Conservation (phyloP, 2,888 invertebrate species). For the Geotrupes spiniger region DNA sequence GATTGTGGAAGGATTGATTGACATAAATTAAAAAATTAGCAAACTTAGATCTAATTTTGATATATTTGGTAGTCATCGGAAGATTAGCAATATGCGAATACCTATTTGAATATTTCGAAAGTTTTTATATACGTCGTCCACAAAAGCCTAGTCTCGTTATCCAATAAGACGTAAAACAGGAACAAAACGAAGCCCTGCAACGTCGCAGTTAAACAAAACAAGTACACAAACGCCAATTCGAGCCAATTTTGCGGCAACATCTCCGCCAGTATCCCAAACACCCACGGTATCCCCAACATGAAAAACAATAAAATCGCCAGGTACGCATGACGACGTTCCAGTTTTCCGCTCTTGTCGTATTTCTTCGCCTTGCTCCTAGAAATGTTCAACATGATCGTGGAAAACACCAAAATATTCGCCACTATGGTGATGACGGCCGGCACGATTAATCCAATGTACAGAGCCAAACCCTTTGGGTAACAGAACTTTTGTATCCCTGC, state of each 20-base stretch:
- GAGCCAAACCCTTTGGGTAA: slow-evolving; percentile 55
- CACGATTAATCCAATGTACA: slow-evolving; percentile 57
- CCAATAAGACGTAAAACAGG: slow-evolving; percentile 59
- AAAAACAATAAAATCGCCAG: slow-evolving; percentile 60
- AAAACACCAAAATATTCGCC: slow-evolving; percentile 59
- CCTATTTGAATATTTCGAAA: too few relatives aligned
- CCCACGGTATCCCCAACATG: slow-evolving; percentile 61
- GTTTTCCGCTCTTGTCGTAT: slow-evolving; percentile 45
- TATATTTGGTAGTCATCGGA: too few relatives aligned
- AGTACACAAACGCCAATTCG: slow-evolving; percentile 44
- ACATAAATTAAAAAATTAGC: too few relatives aligned
- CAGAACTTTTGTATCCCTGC: slow-evolving; percentile 53
- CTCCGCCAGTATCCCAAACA: slow-evolving; percentile 57
- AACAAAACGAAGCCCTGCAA: slow-evolving; percentile 62
- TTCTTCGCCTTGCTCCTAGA: slow-evolving; percentile 45
- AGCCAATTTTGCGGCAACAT: slow-evolving; percentile 33
- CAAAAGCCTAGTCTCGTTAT: slow-evolving; percentile 57
- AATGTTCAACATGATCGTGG: slow-evolving; percentile 54
- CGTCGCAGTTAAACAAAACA: slow-evolving; percentile 57
- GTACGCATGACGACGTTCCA: slow-evolving; percentile 55
- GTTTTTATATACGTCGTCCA: slow-evolving; percentile 49
- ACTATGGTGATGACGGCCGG: slow-evolving; percentile 56
- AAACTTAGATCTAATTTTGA: too few relatives aligned
- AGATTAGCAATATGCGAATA: too few relatives aligned
- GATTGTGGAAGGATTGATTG: too few relatives aligned